phyloP scores from a whole-genome alignment of 2,888 invertebrate species.

The Trachelus troglodyta region DNA sequence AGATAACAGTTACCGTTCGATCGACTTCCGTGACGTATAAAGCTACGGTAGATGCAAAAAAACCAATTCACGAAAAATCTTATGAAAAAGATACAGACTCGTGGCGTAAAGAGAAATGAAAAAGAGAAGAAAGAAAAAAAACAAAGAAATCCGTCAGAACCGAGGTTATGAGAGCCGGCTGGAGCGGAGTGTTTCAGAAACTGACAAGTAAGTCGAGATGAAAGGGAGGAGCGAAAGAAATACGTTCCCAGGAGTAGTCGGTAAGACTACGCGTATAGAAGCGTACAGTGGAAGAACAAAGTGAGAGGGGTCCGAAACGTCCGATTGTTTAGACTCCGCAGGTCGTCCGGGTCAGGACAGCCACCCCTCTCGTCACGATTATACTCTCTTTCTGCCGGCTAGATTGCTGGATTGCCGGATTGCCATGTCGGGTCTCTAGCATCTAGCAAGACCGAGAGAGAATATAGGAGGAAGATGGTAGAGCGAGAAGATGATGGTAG shows the following conservation, averaged over 20 bases:
- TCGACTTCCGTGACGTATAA: not conserved
- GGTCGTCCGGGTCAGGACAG: not conserved
- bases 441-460: not conserved
- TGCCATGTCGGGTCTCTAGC: not conserved
- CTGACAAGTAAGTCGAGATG: conserved; percentile 5
- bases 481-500: conserved; percentile 17
- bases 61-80: not conserved
- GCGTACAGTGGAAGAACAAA: conserved; percentile 7
- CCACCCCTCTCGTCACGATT: conserved; percentile 30
- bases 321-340: not conserved
- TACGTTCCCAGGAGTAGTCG: not conserved
- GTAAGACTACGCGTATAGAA: not conserved
- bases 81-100: not conserved
- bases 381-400: conserved; percentile 36
- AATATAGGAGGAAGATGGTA: conserved; percentile 1
- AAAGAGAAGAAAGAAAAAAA: too few species aligned
- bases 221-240: not conserved
- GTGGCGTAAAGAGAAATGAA: conserved; percentile 5
- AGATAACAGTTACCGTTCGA: not conserved
- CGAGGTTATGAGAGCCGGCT: not conserved
- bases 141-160: not conserved
- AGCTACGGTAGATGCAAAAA: too few species aligned
- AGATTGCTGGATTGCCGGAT: not conserved
- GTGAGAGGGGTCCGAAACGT: conserved; percentile 8
- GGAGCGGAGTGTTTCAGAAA: not conserved